Evolutionary conservation across 2,113 vertebrate genomes (phyloP), one percentile per base, ranked within the genome.

Genomic region (Chloebia gouldiae): DNA sequence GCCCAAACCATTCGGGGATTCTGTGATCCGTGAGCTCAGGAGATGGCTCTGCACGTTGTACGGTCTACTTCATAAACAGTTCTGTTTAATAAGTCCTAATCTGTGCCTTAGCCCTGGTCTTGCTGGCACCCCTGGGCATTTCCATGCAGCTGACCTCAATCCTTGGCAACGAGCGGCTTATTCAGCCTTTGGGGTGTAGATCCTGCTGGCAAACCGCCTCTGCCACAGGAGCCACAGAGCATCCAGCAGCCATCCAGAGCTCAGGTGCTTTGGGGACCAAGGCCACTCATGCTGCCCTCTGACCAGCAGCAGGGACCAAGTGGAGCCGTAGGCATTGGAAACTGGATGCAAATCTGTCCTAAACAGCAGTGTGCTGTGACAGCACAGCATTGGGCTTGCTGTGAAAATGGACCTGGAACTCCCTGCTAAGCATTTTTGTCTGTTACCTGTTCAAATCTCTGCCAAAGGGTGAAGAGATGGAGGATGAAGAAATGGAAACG

Each of bases 211-310:
- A 45, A 44, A 24, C 45, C 13, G 53, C 40, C n/a, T 1, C 16
- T 27, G 11, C 12, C 37, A 1, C 13, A 0, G 42, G 54, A 61
- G 40, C 15, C n/a, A 11, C 9, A 0, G 10, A 57, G 76, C 61
- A 42, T 1, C 56, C 13, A 7, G 61, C 21, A 40, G 20, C 42
- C 44, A 10, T 31, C 33, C 7, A 35, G 23, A 35, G 51, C 76
- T 56, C 37, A 7, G 84, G 22, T 66, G 22, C 75, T 64, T 2
- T 25, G 39, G 42, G 77, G 57, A 39, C 44, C 82, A 35, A 66
- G 88, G 92, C 47, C 80, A 35, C 5, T 0, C 7, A 0, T 59
- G n/a, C 53, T 49, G 37, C 14, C 6, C 27, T 10, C 60, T n/a
- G 92, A n/a, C n/a, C 90, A 66, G 1, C 90, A 59, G 88, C 73